Percentiles rank a stretch among this genome's conserved stretches.
These are phyloP conservation scores for Nothoprocta perdicaria DNA, from an alignment of 2,113 vertebrate genomes.

Conservation along the genomic window DNA sequence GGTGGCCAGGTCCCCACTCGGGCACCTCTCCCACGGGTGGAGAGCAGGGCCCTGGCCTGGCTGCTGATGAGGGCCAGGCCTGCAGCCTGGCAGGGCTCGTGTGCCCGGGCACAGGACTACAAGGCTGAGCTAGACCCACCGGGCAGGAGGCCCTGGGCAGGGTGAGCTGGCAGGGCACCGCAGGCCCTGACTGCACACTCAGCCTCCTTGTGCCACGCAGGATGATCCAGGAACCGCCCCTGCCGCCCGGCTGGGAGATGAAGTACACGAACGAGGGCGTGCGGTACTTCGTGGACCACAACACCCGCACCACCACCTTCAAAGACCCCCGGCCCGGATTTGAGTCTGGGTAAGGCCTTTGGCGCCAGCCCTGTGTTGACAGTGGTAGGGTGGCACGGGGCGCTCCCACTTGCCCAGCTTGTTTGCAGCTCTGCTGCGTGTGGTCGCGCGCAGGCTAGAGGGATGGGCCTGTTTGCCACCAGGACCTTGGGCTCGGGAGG, in stretches of 20 bases:
- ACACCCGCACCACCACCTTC: conserved; percentile 96
- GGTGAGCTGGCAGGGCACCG: background rate
- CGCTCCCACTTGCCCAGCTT: background rate
- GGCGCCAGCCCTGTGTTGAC: accelerated
- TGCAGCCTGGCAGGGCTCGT: accelerated
- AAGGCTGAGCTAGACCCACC: background rate
- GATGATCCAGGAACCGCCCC: conserved; percentile 97
- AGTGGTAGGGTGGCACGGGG: accelerated
- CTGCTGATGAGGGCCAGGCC: background rate
- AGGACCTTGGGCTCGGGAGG: accelerated
- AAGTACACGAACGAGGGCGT: conserved; percentile 97
- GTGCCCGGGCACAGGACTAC: background rate
- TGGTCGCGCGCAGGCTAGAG: accelerated
- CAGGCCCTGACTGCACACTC: accelerated
- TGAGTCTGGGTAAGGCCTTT: conserved; percentile 90
- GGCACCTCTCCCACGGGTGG: background rate
- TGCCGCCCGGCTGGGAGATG: conserved; percentile 99
- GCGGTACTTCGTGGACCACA: conserved; percentile 98
- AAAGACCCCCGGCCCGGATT: conserved; percentile 97
- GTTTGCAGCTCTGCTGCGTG: accelerated
- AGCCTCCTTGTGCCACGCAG: conserved; percentile 64
- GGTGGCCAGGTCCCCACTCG: background rate
- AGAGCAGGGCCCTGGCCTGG: background rate
- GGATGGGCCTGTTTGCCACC: background rate
- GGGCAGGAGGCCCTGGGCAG: background rate